phyloP scores from a whole-genome alignment of 2,113 vertebrate genomes.

The Macquaria ambigua region DNA sequence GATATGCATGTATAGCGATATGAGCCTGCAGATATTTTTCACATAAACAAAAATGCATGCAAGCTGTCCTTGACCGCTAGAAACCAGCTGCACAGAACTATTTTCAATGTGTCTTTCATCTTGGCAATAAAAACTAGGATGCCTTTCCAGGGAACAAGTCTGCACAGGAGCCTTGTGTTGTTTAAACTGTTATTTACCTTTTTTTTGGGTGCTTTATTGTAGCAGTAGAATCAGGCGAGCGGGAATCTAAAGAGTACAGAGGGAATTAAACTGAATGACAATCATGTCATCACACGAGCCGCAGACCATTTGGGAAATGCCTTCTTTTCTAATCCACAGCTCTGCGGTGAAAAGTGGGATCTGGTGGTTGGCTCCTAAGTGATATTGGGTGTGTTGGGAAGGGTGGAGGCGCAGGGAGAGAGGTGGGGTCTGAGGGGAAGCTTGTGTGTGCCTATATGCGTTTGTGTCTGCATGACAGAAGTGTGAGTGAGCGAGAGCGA shows the following conservation, averaged over 20 bases:
- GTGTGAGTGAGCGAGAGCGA: slow-evolving; percentile 21
- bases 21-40: slow-evolving; percentile 38
- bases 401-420: slow-evolving; percentile 42
- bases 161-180: slow-evolving; percentile 55
- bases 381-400: slow-evolving; percentile 62
- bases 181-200: slow-evolving; percentile 71
- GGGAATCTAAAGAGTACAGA: slow-evolving; percentile 51
- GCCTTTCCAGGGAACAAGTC: slow-evolving; percentile 70
- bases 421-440: slow-evolving; percentile 2
- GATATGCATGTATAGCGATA: slow-evolving; percentile 39
- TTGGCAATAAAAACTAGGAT: slow-evolving; percentile 70
- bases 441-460: slow-evolving; percentile 31
- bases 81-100: slow-evolving; percentile 58
- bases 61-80: slow-evolving; percentile 7
- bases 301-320: slow-evolving; percentile 74
- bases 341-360: slow-evolving; percentile 70
- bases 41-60: slow-evolving; percentile 58
- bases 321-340: slow-evolving; percentile 73
- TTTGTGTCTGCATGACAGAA: slow-evolving; percentile 34
- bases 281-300: slow-evolving; percentile 79
- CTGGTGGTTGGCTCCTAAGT: slow-evolving; percentile 53
- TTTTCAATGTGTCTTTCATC: slow-evolving; percentile 76
- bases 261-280: slow-evolving; percentile 73
- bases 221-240: slow-evolving; percentile 45
- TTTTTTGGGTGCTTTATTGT: slow-evolving; percentile 43